Evolutionary conservation across 2,797 vertebrate genomes (phyloP).

Genomic region (Propithecus perrieri): DNA sequence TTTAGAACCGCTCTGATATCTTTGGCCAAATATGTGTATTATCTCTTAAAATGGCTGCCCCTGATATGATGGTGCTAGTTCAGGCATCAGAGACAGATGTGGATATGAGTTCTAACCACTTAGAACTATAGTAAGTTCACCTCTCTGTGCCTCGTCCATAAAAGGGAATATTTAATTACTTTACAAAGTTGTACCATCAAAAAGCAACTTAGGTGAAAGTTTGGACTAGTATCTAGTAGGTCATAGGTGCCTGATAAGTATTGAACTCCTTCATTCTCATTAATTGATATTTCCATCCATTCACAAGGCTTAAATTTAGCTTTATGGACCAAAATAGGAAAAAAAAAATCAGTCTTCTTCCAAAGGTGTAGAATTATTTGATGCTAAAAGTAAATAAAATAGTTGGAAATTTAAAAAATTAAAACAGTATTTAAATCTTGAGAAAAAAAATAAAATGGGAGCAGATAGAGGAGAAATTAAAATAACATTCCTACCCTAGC

Average conservation of each 20-base stretch:
- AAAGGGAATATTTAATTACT: conserved; percentile 11
- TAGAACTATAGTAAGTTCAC: not conserved
- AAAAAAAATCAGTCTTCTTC: conserved; percentile 24
- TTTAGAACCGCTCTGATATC: not conserved
- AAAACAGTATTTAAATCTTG: conserved; percentile 37
- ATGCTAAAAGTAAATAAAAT: conserved; percentile 39
- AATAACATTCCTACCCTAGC: not conserved
- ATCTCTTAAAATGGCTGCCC: not conserved
- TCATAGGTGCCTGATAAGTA: not conserved
- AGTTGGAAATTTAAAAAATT: not conserved
- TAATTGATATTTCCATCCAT: not conserved
- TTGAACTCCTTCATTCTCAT: not conserved
- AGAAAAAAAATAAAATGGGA: not conserved
- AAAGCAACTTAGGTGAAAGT: not conserved
- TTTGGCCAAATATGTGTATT: not conserved
- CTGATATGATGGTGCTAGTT: not conserved
- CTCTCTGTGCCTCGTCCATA: not conserved
- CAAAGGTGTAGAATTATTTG: conserved; percentile 1
- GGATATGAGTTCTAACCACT: not conserved
- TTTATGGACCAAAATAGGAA: not conserved
- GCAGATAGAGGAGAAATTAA: conserved; percentile 16
- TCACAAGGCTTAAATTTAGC: conserved; percentile 4
- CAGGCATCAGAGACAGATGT: not conserved
- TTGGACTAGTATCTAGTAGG: not conserved
- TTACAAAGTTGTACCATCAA: not conserved